phyloP scores from a whole-genome alignment of 2,113 vertebrate genomes.

The Thomomys bottae region DNA sequence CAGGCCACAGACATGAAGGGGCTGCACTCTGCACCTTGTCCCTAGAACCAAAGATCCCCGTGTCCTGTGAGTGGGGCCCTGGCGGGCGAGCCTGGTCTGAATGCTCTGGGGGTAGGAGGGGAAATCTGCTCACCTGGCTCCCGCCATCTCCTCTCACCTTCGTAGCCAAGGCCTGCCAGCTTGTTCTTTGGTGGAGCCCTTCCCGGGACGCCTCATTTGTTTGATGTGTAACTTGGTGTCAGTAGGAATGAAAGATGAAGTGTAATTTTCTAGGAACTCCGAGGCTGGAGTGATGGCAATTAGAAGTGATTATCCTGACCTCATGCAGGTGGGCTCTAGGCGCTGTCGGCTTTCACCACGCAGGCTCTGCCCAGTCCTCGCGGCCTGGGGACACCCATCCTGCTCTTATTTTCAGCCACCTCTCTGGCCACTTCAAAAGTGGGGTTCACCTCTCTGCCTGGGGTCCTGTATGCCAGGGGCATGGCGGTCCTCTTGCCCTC shows the following conservation, averaged over 20 bases:
- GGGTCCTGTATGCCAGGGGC: neutral
- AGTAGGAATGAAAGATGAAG: slow-evolving; percentile 62
- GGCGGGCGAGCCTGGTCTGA: accelerated
- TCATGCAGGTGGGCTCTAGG: neutral
- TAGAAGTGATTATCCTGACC: slow-evolving; percentile 70
- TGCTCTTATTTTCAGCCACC: accelerated
- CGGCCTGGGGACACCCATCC: neutral
- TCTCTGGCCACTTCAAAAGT: neutral
- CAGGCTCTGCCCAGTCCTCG: no score
- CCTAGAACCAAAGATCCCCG: no score
- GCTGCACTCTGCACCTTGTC: neutral
- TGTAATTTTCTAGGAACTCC: slow-evolving; percentile 70
- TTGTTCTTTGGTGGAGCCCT: slow-evolving; percentile 55
- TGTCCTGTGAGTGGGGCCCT: no score
- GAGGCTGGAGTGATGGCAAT: slow-evolving; percentile 65
- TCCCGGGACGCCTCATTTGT: slow-evolving; percentile 71
- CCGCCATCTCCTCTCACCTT: no score
- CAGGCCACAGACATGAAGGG: neutral
- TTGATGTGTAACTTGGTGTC: slow-evolving; percentile 55
- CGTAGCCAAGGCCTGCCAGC: accelerated
- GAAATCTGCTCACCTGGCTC: no score
- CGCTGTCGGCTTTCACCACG: neutral
- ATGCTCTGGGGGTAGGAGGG: neutral
- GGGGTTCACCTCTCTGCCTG: neutral
- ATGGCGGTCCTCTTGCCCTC: no score